These are phyloP conservation scores for Alcedo quadribrachys DNA, from an alignment of 2,797 vertebrate genomes.

Conservation along the genomic window DNA sequence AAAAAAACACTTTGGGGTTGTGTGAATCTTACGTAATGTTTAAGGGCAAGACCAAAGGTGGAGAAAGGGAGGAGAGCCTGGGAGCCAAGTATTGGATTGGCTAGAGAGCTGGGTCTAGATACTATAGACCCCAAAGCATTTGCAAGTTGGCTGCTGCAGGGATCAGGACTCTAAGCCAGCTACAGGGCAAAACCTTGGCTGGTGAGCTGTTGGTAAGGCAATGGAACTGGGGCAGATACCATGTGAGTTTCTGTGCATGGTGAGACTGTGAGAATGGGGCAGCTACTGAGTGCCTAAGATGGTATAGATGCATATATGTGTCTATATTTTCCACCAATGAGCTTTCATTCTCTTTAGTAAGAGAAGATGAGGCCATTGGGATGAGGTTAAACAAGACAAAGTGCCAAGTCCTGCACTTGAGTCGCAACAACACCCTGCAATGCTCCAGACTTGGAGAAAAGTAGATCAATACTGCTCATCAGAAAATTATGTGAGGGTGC, in stretches of 20 bases:
- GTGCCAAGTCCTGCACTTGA: not conserved
- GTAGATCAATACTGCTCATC: not conserved
- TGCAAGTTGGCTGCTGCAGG: not conserved
- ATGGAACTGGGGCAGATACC: not conserved
- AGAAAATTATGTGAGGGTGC: not conserved
- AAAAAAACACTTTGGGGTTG: not conserved
- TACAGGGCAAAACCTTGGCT: not conserved
- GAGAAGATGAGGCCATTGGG: not conserved
- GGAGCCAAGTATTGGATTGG: too few species aligned
- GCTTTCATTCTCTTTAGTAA: not conserved
- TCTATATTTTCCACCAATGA: not conserved
- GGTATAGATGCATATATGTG: too few species aligned
- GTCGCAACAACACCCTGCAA: not conserved
- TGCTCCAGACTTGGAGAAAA: not conserved
- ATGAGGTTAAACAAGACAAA: not conserved
- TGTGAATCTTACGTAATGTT: not conserved
- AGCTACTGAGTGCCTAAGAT: not conserved
- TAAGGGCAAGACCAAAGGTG: not conserved
- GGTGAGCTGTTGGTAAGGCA: not conserved
- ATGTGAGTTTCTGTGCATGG: not conserved
- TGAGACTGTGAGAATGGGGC: not conserved
- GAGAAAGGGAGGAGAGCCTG: not conserved
- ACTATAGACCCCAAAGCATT: not conserved
- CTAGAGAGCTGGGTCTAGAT: too few species aligned
- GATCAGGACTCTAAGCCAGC: not conserved